phyloP scores from a whole-genome alignment of 2,113 vertebrate species.

The Trichomycterus rosablanca region DNA sequence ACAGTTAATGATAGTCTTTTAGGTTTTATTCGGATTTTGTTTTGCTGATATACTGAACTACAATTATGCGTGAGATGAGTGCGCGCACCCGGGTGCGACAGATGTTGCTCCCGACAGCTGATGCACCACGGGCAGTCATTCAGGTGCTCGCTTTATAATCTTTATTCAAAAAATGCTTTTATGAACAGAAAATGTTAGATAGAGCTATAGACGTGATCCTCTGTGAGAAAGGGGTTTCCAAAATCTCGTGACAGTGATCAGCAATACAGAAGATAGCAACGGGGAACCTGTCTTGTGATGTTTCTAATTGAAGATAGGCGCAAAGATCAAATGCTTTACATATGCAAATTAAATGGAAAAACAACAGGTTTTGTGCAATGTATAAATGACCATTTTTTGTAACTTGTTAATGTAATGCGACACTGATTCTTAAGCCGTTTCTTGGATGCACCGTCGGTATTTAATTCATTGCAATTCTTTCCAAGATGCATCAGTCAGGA shows the following conservation, averaged over 20 bases:
- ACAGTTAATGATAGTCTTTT: too few species aligned
- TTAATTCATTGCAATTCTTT: neutral
- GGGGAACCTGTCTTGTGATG: neutral
- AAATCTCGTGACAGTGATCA: too few species aligned
- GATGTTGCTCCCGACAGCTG: conserved; percentile 18
- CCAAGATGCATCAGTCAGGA: neutral
- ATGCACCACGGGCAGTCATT: conserved; percentile 2
- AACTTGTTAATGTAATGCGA: neutral
- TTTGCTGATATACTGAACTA: neutral
- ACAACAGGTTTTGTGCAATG: neutral
- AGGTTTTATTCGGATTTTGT: neutral
- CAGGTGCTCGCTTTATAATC: neutral
- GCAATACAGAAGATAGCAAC: neutral
- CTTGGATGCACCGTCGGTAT: neutral
- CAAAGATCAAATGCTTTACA: neutral
- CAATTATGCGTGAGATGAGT: neutral
- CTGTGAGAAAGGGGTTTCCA: too few species aligned
- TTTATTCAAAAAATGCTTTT: neutral
- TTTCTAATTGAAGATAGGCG: neutral
- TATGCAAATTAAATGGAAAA: neutral
- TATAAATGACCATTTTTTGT: neutral
- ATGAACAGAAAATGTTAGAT: neutral
- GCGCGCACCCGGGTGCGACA: conserved; percentile 6
- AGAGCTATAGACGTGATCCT: too few species aligned
- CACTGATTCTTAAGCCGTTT: neutral